Percentiles rank a stretch among this genome's conserved stretches.
phyloP scores from a whole-genome alignment of 2,888 invertebrate genomes.

The Rhopalosiphum nymphaeae region DNA sequence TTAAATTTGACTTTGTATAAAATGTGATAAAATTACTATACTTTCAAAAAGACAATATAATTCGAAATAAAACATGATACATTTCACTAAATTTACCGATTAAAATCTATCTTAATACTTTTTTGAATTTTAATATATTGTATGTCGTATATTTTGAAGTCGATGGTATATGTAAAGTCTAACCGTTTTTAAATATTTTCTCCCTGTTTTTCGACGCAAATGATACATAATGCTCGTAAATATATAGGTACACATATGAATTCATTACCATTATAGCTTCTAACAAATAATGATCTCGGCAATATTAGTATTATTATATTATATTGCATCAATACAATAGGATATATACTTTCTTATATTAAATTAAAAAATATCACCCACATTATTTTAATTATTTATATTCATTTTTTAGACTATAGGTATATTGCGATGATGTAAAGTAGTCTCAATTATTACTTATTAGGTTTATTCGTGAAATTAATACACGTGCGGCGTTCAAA shows the following conservation, averaged over 20 bases:
- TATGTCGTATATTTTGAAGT: no score
- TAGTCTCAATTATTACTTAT: not conserved
- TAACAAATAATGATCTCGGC: not conserved
- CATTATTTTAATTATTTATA: not conserved
- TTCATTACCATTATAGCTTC: not conserved
- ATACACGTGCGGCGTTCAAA: constrained; percentile 44
- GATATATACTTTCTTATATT: not conserved
- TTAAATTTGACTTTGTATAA: no score
- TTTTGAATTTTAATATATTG: no score
- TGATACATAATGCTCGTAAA: not conserved
- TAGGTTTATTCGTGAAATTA: not conserved
- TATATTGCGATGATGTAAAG: not conserved
- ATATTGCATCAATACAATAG: no score
- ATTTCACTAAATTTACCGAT: not conserved
- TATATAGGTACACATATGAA: not conserved
- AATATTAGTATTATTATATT: not conserved
- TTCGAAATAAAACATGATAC: not conserved
- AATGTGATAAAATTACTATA: not conserved
- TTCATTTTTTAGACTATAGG: no score
- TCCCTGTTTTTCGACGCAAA: not conserved
- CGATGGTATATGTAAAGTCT: no score
- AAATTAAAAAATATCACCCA: not conserved
- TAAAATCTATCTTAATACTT: no score
- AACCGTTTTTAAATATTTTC: not conserved
- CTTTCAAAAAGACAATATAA: not conserved